phyloP scores from a whole-genome alignment of 2,797 vertebrate genomes.

The Sphenodon punctatus region DNA sequence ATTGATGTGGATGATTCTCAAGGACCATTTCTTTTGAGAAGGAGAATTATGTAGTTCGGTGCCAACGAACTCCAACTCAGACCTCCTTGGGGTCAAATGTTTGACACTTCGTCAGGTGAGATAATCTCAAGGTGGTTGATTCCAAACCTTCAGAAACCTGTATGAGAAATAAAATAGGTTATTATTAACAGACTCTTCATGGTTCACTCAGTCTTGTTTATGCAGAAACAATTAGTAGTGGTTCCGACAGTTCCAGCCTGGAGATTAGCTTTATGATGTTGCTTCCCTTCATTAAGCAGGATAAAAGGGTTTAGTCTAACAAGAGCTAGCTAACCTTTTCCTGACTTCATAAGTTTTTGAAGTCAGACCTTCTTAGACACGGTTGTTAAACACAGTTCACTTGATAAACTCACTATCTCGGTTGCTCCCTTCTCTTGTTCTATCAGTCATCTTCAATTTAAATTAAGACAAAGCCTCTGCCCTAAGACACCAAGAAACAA shows the following conservation, averaged over 20 bases:
- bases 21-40: not conserved
- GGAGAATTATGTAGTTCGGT: not conserved
- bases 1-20: slow-evolving; percentile 9
- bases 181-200: slow-evolving; percentile 25
- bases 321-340: slow-evolving; percentile 41
- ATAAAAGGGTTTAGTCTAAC: slow-evolving; percentile 56
- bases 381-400: slow-evolving; percentile 40
- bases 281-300: slow-evolving; percentile 55
- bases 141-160: slow-evolving; percentile 60
- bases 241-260: slow-evolving; percentile 35
- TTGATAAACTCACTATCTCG: slow-evolving; percentile 20
- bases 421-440: slow-evolving; percentile 9
- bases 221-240: not conserved
- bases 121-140: not conserved
- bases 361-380: slow-evolving; percentile 50
- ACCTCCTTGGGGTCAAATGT: not conserved
- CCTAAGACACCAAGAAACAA: not conserved
- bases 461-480: not conserved
- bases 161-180: slow-evolving; percentile 54
- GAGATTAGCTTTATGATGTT: slow-evolving; percentile 53
- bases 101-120: not conserved
- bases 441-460: not conserved
- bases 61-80: not conserved
- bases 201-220: slow-evolving; percentile 21
- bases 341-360: slow-evolving; percentile 54